These are phyloP conservation scores for Ptilodon capucinus DNA, from an alignment of 2,888 invertebrate species.

Conservation along the genomic window DNA sequence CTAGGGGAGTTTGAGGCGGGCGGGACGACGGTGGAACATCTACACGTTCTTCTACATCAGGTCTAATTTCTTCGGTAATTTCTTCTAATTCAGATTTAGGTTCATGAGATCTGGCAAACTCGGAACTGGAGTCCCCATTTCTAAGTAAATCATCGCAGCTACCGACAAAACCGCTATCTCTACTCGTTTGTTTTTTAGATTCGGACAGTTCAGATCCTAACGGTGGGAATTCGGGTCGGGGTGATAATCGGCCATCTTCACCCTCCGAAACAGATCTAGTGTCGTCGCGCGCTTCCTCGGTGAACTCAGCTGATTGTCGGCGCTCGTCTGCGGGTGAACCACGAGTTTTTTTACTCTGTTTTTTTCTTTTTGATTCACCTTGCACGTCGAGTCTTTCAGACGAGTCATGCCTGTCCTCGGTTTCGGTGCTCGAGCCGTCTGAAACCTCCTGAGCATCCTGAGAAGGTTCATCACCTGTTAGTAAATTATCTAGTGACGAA, in stretches of 20 bases:
- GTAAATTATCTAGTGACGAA: conserved; percentile 90
- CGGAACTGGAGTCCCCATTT: conserved; percentile 82
- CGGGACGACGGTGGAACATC: conserved; percentile 79
- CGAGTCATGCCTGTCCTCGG: conserved; percentile 84
- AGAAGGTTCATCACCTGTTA: conserved; percentile 84
- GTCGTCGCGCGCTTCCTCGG: conserved; percentile 83
- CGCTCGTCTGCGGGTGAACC: conserved; percentile 85
- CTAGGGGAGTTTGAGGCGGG: conserved; percentile 82
- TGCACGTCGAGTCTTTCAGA: conserved; percentile 89
- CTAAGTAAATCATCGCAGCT: conserved; percentile 93
- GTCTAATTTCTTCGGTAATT: conserved; percentile 83
- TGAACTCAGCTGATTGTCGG: conserved; percentile 84
- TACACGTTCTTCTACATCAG: conserved; percentile 75
- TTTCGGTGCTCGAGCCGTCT: conserved; percentile 90
- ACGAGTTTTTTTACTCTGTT: conserved; percentile 87
- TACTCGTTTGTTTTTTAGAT: conserved; percentile 90
- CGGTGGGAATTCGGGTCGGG: conserved; percentile 85
- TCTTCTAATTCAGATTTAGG: conserved; percentile 82
- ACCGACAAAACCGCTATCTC: conserved; percentile 94
- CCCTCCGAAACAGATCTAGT: conserved; percentile 84
- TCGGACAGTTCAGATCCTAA: conserved; percentile 82
- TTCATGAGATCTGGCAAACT: conserved; percentile 77
- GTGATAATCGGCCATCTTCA: conserved; percentile 86
- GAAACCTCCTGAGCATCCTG: conserved; percentile 83
- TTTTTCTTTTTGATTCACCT: conserved; percentile 92